A percentile compares a stretch with the other conserved stretches of the same genome.
These are phyloP conservation scores for Halcyon badia DNA, from an alignment of 2,797 vertebrate species.

Conservation along the genomic window DNA sequence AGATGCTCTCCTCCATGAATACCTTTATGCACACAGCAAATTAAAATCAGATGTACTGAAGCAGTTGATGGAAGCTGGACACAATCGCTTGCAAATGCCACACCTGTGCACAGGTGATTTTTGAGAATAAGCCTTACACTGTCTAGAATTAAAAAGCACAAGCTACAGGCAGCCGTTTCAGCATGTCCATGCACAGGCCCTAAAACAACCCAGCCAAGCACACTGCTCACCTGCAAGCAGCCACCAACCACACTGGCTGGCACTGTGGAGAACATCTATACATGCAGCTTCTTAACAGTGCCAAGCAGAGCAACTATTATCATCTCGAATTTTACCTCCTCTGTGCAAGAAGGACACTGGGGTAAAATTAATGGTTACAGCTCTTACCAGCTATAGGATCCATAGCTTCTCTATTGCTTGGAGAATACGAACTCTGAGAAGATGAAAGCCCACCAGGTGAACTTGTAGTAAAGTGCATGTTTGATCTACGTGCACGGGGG, in stretches of 20 bases:
- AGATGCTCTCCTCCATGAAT: not conserved
- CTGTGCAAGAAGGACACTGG: not conserved
- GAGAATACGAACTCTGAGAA: slow-evolving; percentile 98
- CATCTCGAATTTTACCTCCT: not conserved
- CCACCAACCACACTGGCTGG: accelerated
- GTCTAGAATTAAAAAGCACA: not conserved
- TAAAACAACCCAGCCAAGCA: not conserved
- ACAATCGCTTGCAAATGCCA: not conserved
- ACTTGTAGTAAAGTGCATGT: slow-evolving; percentile 99
- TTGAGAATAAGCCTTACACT: not conserved
- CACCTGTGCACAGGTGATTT: too few relatives aligned
- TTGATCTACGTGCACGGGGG: slow-evolving; percentile 96
- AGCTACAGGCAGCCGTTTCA: not conserved
- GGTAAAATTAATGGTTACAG: not conserved
- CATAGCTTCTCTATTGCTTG: slow-evolving; percentile 99
- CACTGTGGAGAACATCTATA: accelerated
- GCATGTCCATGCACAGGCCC: not conserved
- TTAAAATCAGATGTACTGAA: not conserved
- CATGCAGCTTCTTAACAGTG: accelerated
- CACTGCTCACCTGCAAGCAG: not conserved
- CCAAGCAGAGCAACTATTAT: not conserved
- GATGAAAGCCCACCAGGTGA: slow-evolving; percentile 95
- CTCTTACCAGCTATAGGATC: slow-evolving; percentile 98
- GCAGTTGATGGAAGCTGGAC: not conserved
- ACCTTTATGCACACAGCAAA: not conserved